phyloP scores from a whole-genome alignment of 2,797 vertebrate species.

The Enteromius mattozi region DNA sequence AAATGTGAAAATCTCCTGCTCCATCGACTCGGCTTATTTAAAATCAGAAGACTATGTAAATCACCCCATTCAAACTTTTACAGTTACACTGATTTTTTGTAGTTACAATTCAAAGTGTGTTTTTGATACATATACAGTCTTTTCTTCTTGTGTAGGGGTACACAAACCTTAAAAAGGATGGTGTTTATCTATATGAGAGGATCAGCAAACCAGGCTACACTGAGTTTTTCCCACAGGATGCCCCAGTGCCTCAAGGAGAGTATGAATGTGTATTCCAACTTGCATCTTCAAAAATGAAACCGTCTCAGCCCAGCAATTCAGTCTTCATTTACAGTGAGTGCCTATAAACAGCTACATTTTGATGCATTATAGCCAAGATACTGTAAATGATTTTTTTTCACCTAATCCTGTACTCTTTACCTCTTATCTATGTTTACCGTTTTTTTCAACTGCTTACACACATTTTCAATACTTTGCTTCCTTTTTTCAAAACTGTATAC shows the following conservation, averaged over 20 bases:
- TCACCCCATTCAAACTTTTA: neutral
- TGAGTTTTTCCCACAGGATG: accelerated
- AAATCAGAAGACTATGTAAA: constrained; percentile 25
- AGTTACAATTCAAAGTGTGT: neutral
- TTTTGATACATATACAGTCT: neutral
- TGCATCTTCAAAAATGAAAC: neutral
- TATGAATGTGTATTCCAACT: constrained; percentile 48
- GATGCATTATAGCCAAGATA: neutral
- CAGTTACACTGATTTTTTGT: neutral
- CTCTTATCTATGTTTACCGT: neutral
- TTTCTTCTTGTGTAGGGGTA: constrained; percentile 27
- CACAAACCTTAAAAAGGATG: constrained; percentile 22
- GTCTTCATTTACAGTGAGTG: constrained; percentile 56
- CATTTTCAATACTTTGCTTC: too few relatives aligned
- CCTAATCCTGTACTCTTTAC: neutral
- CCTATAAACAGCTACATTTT: neutral
- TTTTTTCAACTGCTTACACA: too few relatives aligned
- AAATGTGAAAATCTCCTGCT: constrained; percentile 51
- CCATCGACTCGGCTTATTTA: constrained; percentile 22
- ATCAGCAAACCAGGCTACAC: accelerated
- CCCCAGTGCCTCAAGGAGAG: constrained; percentile 36
- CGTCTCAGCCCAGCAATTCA: constrained; percentile 45
- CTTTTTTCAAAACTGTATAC: too few relatives aligned
- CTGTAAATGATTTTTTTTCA: neutral
- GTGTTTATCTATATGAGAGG: accelerated